A percentile compares a stretch with the other conserved stretches of the same genome.
phyloP scores from a whole-genome alignment of 2,888 invertebrate genomes.

The Eristalis intricaria region DNA sequence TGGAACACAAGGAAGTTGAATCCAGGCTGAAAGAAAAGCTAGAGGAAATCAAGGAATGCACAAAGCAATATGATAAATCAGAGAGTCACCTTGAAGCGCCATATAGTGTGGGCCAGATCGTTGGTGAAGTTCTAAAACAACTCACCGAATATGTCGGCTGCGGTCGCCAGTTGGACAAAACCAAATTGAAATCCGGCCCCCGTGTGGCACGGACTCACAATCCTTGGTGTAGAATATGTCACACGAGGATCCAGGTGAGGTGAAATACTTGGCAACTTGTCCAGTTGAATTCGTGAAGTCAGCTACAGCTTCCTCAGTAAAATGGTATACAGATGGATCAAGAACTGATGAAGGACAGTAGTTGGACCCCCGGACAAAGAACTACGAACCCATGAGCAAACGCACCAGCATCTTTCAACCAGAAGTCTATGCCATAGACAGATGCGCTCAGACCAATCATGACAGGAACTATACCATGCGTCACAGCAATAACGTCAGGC shows the following conservation, averaged over 20 bases:
- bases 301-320: slow-evolving; percentile 95
- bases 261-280: slow-evolving; percentile 95
- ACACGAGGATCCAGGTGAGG: slow-evolving; percentile 98
- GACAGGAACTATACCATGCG: too few relatives aligned
- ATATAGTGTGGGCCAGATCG: slow-evolving; percentile 99
- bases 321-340: too few relatives aligned
- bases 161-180: slow-evolving; percentile 96
- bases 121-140: slow-evolving; percentile 99
- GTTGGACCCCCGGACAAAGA: too few relatives aligned
- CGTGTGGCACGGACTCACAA: slow-evolving; percentile 99
- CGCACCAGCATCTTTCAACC: too few relatives aligned
- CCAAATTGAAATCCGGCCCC: slow-evolving; percentile 96
- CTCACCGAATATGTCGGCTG: slow-evolving; percentile 99
- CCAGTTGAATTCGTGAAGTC: slow-evolving; percentile 99
- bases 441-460: too few relatives aligned
- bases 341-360: too few relatives aligned
- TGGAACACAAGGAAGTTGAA: slow-evolving; percentile 98
- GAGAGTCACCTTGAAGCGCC: slow-evolving; percentile 99
- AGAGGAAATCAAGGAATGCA: slow-evolving; percentile 96
- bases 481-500: too few relatives aligned
- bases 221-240: slow-evolving; percentile 99
- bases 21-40: slow-evolving; percentile 98
- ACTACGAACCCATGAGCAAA: too few relatives aligned
- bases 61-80: slow-evolving; percentile 99
- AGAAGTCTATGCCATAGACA: too few relatives aligned